Base-by-base conservation (phyloP, 2,888 invertebrate species). In the Pharmacophagus antenor region DNA sequence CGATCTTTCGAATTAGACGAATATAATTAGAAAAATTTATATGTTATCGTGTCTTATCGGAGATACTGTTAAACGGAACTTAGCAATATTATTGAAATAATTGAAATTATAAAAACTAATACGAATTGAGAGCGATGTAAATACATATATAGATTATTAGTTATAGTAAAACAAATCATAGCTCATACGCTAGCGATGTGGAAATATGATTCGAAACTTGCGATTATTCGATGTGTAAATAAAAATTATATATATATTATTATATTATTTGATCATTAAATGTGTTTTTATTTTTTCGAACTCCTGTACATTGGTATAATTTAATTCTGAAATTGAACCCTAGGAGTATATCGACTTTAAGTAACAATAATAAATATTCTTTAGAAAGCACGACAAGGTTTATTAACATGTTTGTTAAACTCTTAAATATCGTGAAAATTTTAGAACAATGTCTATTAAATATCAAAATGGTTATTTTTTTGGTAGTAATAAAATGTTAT, bases 211-310 rank as follows among this genome's bases (percentile, higher is more conserved):
- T 79, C 77, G 79, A 81, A 82, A 81, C 76, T 78, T 77, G 81
- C 79, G 69, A 74, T 70, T 83, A 85, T 84, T 83, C 80, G 81
- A 85, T 77, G 73, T 88, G 88, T 88, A 89, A 85, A 88, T 89
- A 88, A 86, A 73, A 87, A 85, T n/a, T 49, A 59, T 42, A 78
- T 55, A 60, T n/a, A n/a, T n/a, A n/a, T n/a, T n/a, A n/a, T 53
- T 86, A 88, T 88, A 88, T 85, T 85, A 88, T 88, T 87, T 88
- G 82, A 84, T 75, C 80, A 82, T 77, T 70, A 79, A 70, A 67
- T 58, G 69, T 71, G 71, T 77, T 77, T 77, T 69, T 68, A 72
- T 65, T 25, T 21, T 37, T 37, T 37, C n/a, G n/a, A n/a, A n/a
- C n/a, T n/a, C n/a, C n/a, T n/a, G n/a, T n/a, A n/a, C n/a, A n/a